phyloP scores from a whole-genome alignment of 2,888 invertebrate species.

The Brachypalpus laphriformis region DNA sequence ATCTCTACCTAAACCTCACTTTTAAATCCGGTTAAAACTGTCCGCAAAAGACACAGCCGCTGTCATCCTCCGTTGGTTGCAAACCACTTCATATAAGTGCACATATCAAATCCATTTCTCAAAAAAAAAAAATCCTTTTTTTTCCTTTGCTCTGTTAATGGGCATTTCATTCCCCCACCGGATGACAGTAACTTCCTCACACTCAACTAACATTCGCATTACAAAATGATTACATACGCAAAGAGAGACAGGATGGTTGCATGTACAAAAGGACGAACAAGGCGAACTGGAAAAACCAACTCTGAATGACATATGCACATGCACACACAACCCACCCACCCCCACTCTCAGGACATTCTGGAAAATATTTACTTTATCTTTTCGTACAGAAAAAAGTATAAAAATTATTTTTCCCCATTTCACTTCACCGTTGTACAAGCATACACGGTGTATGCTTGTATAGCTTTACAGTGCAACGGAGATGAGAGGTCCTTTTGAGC shows the following conservation, averaged over 20 bases:
- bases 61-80: background rate
- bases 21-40: slow-evolving; percentile 13
- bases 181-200: slow-evolving; percentile 43
- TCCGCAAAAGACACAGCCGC: slow-evolving; percentile 25
- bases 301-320: slow-evolving; percentile 63
- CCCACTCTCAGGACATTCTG: slow-evolving; percentile 15
- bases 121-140: background rate
- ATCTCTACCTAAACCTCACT: background rate
- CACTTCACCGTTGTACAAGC: background rate
- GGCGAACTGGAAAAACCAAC: slow-evolving; percentile 49
- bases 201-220: slow-evolving; percentile 47
- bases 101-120: slow-evolving; percentile 31
- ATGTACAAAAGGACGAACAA: background rate
- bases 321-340: background rate
- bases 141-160: slow-evolving; percentile 37
- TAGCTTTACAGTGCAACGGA: slow-evolving; percentile 23
- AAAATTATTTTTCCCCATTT: slow-evolving; percentile 5
- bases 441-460: slow-evolving; percentile 2
- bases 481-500: slow-evolving; percentile 68
- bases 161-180: slow-evolving; percentile 20
- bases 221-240: slow-evolving; percentile 63
- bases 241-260: slow-evolving; percentile 18
- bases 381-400: slow-evolving; percentile 3
- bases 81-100: slow-evolving; percentile 57
- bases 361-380: slow-evolving; percentile 58